Conservation (phyloP, 1,140 invertebrate species). For the Mya arenaria region DNA sequence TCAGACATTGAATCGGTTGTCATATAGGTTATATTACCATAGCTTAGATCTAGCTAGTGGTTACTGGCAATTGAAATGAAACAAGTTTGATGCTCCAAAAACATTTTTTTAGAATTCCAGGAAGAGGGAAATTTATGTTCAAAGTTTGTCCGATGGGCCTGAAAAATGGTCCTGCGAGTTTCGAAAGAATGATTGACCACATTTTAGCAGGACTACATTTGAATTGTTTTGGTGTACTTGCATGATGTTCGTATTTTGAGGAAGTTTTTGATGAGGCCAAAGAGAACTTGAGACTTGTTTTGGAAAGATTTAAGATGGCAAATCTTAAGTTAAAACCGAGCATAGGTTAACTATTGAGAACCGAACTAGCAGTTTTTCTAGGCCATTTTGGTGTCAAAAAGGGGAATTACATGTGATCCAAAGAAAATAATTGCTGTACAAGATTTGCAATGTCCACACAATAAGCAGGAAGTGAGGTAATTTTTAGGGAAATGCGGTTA, state of each 20-base stretch:
- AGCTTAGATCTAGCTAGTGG: conserved; percentile 22
- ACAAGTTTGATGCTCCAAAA: conserved; percentile 37
- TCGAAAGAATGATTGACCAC: conserved; percentile 64
- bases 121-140: conserved; percentile 53
- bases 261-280: background rate
- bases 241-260: conserved; percentile 54
- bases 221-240: conserved; percentile 47
- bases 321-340: background rate
- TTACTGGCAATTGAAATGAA: conserved; percentile 32
- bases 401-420: conserved; percentile 63
- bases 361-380: conserved; percentile 12
- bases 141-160: conserved; percentile 63
- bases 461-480: conserved; percentile 71
- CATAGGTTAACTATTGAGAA: conserved; percentile 7
- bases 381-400: background rate
- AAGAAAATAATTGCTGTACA: conserved; percentile 76
- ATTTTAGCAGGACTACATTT: conserved; percentile 60
- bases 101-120: conserved; percentile 14
- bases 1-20: conserved; percentile 8
- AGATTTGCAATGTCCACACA: conserved; percentile 65
- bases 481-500: conserved; percentile 42
- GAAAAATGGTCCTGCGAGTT: conserved; percentile 52
- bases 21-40: background rate
- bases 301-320: background rate
- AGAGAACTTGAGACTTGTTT: background rate